Evolutionary conservation across 2,888 invertebrate species (phyloP).

Genomic region (Aspidiotus destructor): DNA sequence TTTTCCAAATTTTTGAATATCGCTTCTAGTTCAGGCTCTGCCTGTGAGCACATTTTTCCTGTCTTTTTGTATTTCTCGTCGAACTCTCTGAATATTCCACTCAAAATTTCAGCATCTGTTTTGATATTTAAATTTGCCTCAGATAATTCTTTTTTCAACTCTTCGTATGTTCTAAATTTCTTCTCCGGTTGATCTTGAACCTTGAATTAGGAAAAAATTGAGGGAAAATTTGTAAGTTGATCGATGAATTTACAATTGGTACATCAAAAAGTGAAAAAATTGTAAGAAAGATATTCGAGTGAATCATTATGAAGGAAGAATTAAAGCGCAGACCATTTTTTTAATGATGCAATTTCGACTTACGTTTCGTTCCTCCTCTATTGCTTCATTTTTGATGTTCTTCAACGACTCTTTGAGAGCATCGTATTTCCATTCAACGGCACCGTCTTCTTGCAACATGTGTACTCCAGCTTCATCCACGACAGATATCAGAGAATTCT

Average conservation of each 20-base stretch:
- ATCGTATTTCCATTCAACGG: background rate
- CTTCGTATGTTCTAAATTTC: slow-evolving; percentile 51
- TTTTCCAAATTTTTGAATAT: slow-evolving; percentile 59
- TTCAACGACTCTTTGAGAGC: slow-evolving; percentile 31
- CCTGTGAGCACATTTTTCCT: slow-evolving; percentile 37
- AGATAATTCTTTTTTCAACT: slow-evolving; percentile 56
- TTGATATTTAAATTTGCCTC: slow-evolving; percentile 54
- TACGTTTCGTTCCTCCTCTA: background rate
- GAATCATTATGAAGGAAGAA: background rate
- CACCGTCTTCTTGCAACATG: background rate
- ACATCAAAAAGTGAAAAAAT: background rate
- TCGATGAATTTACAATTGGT: background rate
- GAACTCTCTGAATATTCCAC: slow-evolving; percentile 48
- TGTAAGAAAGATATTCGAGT: background rate
- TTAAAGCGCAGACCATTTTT: no score
- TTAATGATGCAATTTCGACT: background rate
- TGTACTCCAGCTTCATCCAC: slow-evolving; percentile 20
- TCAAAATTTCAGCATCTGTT: slow-evolving; percentile 58
- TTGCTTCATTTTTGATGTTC: slow-evolving; percentile 24
- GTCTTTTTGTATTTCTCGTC: slow-evolving; percentile 43
- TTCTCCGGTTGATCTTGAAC: slow-evolving; percentile 6
- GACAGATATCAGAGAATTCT: no score
- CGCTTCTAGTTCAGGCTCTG: slow-evolving; percentile 43
- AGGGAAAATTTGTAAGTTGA: background rate
- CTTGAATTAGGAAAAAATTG: background rate